Conservation (phyloP, 2,797 vertebrate genomes). For the Myioborus miniatus region DNA sequence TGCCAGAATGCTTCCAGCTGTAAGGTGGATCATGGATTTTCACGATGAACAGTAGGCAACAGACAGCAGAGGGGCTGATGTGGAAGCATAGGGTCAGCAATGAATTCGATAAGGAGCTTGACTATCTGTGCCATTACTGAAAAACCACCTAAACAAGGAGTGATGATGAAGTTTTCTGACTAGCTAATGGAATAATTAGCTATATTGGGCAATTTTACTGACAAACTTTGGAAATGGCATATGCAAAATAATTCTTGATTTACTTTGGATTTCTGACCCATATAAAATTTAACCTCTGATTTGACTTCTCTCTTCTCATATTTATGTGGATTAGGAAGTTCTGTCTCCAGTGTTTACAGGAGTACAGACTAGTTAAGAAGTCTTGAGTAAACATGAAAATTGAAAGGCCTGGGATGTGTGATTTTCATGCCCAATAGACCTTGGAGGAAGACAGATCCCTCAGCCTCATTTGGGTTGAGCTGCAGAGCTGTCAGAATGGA, state of each 20-base stretch:
- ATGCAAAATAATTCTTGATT: background rate
- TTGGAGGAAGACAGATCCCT: background rate
- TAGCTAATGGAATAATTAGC: background rate
- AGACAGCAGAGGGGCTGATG: background rate
- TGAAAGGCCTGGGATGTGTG: background rate
- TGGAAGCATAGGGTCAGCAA: background rate
- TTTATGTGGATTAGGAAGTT: background rate
- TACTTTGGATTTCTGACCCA: background rate
- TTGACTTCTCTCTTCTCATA: background rate
- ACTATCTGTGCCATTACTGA: background rate
- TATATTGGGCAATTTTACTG: background rate
- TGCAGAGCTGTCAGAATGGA: background rate
- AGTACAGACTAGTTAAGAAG: background rate
- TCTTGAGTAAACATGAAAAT: background rate
- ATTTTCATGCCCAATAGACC: background rate
- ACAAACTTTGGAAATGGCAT: background rate
- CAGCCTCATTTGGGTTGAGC: fast-evolving
- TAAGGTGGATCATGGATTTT: background rate
- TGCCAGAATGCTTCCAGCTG: background rate
- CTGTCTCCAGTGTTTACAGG: background rate
- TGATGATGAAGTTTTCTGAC: background rate
- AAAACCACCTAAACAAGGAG: background rate
- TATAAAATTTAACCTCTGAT: background rate
- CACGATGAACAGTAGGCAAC: background rate
- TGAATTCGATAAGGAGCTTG: background rate